Evolutionary conservation across 2,888 invertebrate genomes (phyloP), one percentile per base, ranked within the genome.

Genomic region (Hololepta plana): DNA sequence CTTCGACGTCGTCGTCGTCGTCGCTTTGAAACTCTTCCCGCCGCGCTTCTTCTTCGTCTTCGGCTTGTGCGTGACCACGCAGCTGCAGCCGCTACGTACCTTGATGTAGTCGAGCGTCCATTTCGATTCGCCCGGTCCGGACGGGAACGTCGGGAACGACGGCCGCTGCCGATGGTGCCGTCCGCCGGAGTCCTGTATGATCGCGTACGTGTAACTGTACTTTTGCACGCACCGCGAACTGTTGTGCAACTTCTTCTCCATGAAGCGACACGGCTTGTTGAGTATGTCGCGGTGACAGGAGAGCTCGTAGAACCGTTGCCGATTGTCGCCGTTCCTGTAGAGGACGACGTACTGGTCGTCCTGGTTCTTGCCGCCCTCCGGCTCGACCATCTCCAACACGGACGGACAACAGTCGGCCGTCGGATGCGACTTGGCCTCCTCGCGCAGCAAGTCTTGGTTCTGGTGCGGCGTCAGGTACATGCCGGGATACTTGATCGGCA

Each of bases 21-120:
- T 32, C 33, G 37, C 29, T 33, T 27, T 32, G 33, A 10, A 31
- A 20, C 16, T 34, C 32, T 30, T 28, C 31, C 17, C 44, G 38
- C 19, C 44, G 42, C n/a, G n/a, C n/a, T n/a, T n/a, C n/a, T n/a
- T n/a, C 37, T 61, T 63, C 39, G 58, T 57, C 45, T 60, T 64
- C 34, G 59, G 59, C 42, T 57, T 58, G 19, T 71, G 68, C 43
- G 59, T 61, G 34, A 84, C 65, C 49, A 77, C 73, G 55, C 87
- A 87, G 44, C 77, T 71, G 57, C 87, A 87, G 19, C 85, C 87
- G 38, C 79, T 77, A 31, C 82, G 64, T 33, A 87, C 71, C 42
- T 65, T 61, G 42, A 87, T 79, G 56, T 82, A 81, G 59, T 84
- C 84, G 55, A 85, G 59, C 33, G 73, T 70, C 72, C 77, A 84